A percentile compares a stretch with the other conserved stretches of the same genome.
These are phyloP conservation scores for Hypselothyrea guttata DNA, from an alignment of 2,888 invertebrate genomes.

Conservation along the genomic window DNA sequence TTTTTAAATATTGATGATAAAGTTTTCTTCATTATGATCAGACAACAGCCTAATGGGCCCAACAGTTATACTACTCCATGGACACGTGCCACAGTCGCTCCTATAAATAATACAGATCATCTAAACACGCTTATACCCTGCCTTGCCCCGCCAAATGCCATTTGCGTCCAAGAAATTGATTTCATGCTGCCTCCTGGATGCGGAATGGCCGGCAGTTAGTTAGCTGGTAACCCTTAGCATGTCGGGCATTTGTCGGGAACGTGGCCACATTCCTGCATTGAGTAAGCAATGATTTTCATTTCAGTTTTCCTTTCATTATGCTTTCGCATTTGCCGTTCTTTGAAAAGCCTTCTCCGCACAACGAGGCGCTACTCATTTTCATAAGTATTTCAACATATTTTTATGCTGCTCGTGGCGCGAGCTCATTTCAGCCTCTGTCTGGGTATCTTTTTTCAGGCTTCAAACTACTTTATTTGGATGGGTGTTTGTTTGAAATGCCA, in stretches of 20 bases:
- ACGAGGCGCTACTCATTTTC: slow-evolving; percentile 50
- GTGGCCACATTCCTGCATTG: slow-evolving; percentile 24
- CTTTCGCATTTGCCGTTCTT: slow-evolving; percentile 6
- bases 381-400: slow-evolving; percentile 62
- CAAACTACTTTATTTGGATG: slow-evolving; percentile 67
- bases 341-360: slow-evolving; percentile 10
- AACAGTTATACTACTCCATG: slow-evolving; percentile 17
- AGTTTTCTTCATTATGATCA: slow-evolving; percentile 21
- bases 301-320: slow-evolving; percentile 29
- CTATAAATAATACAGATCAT: slow-evolving; percentile 62
- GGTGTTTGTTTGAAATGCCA: slow-evolving; percentile 55
- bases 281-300: slow-evolving; percentile 53
- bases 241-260: slow-evolving; percentile 5
- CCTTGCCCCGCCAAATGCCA: slow-evolving; percentile 9
- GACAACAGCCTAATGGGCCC: not conserved
- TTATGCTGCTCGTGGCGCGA: slow-evolving; percentile 40
- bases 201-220: slow-evolving; percentile 32
- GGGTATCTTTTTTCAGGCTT: slow-evolving; percentile 25
- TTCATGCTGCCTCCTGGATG: slow-evolving; percentile 8
- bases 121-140: slow-evolving; percentile 19
- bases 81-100: slow-evolving; percentile 43
- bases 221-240: slow-evolving; percentile 26
- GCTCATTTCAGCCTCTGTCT: slow-evolving; percentile 28
- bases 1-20: slow-evolving; percentile 27
- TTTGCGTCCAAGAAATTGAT: slow-evolving; percentile 43